Base-by-base conservation (phyloP, 1,140 invertebrate species). In the Scaptomyza graminum region DNA sequence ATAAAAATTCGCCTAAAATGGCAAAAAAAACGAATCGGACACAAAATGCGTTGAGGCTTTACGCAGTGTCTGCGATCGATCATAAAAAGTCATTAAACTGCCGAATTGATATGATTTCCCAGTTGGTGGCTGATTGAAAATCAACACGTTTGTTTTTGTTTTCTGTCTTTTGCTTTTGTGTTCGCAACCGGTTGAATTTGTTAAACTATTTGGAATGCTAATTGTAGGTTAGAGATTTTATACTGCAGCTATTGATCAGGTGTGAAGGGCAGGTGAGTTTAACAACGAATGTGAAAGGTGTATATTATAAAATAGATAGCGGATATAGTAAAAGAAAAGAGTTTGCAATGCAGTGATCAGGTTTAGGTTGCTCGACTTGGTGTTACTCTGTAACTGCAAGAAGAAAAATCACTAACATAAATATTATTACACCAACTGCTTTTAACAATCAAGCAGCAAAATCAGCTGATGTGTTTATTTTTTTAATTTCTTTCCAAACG, bases 21-120 rank as follows among this genome's bases (percentile, higher is more conserved):
- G 54, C 16, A 43, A 18, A 47, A 47, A 47, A n/a, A 41, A 22
- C 37, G 15, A 55, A 55, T 41, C 37, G 37, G 22, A 55, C 34
- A 46, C 5, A 46, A 18, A 47, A 47, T 47, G 37, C 37, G 37
- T 49, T 49, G 13, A 56, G 9, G 54, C 18, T 57, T 41, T 57
- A 31, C 22, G 54, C 54, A 44, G 2, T 13, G 41, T 46, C 41
- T 31, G 55, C 55, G 55, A 57, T 57, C 55, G 55, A 57, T 57
- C 55, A 57, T 46, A 57, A 57, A 31, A 57, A 57, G 41, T 57
- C 41, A 46, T 57, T 57, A 57, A 57, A 46, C 55, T 57, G 55
- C 41, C 41, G 55, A 46, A 44, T 46, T 28, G 55, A 57, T 46
- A 46, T 28, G 55, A 57, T 57, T 57, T 57, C 55, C 55, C 55